These are phyloP conservation scores for Leucozona laternaria DNA, from an alignment of 2,888 invertebrate species.

Conservation along the genomic window DNA sequence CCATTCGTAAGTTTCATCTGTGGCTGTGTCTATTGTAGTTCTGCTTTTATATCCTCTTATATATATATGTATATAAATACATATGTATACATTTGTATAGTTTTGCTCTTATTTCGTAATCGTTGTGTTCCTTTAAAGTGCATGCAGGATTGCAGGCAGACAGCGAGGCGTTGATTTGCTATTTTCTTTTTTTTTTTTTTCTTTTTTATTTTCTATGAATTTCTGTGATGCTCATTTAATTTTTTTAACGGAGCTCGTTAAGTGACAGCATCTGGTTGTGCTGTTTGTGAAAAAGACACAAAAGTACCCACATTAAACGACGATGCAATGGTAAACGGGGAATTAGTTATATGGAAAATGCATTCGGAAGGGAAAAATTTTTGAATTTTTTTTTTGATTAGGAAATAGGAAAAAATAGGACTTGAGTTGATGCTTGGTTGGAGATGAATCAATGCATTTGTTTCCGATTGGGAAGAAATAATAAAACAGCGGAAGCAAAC, in stretches of 20 bases:
- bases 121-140: constrained; percentile 19
- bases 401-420: constrained; percentile 24
- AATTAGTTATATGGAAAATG: constrained; percentile 1
- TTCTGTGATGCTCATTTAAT: constrained; percentile 38
- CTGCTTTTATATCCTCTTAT: background rate
- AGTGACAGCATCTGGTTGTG: constrained; percentile 36
- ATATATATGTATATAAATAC: background rate
- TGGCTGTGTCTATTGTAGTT: constrained; percentile 5
- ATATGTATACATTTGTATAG: background rate
- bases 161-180: constrained; percentile 17
- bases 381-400: constrained; percentile 12
- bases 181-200: background rate
- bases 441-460: constrained; percentile 3
- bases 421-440: constrained; percentile 24
- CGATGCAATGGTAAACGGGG: background rate
- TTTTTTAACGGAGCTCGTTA: constrained; percentile 38
- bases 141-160: background rate
- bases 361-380: background rate
- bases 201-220: constrained; percentile 9
- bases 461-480: background rate
- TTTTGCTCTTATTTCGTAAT: constrained; percentile 1
- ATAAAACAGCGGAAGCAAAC: background rate
- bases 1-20: constrained; percentile 2
- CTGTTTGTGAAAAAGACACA: constrained; percentile 5
- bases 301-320: background rate